Percentiles rank a stretch among this genome's conserved stretches.
These are phyloP conservation scores for Lepidochrysops patricia DNA, from an alignment of 2,888 invertebrate species.

Conservation along the genomic window DNA sequence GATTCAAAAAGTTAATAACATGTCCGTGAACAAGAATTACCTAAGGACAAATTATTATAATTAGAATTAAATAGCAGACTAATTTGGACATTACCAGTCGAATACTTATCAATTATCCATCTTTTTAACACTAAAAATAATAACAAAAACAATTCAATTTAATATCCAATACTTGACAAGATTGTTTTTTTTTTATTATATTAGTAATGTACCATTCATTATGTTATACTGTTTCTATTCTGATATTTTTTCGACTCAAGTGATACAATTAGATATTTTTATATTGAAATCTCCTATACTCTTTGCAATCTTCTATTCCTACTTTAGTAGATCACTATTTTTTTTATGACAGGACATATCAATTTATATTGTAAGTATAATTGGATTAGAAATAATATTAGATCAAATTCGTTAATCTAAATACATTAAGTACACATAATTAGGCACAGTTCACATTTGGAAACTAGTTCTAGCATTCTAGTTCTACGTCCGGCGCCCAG, in stretches of 20 bases:
- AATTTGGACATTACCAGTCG: not conserved
- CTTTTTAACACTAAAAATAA: not conserved
- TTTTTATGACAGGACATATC: not conserved
- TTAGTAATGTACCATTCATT: not conserved
- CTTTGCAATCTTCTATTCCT: not conserved
- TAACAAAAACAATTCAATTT: not conserved
- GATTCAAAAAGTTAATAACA: too few relatives aligned
- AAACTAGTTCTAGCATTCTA: constrained; percentile 65
- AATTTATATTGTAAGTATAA: not conserved
- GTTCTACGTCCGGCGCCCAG: constrained; percentile 39
- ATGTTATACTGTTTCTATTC: not conserved
- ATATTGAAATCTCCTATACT: not conserved
- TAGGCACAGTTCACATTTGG: constrained; percentile 68
- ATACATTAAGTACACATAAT: constrained; percentile 37
- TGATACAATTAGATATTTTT: not conserved
- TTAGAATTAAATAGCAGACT: not conserved
- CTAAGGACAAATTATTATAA: not conserved
- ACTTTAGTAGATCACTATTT: not conserved
- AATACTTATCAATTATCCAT: not conserved
- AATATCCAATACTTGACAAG: not conserved
- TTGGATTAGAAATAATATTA: not conserved
- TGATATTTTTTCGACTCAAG: not conserved
- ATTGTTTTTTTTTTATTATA: not conserved
- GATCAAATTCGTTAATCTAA: constrained; percentile 17
- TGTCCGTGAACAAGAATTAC: not conserved